Percentiles rank a stretch among this genome's conserved stretches.
These are phyloP conservation scores for Archivesica marissinica DNA, from an alignment of 1,140 invertebrate species.

Conservation along the genomic window DNA sequence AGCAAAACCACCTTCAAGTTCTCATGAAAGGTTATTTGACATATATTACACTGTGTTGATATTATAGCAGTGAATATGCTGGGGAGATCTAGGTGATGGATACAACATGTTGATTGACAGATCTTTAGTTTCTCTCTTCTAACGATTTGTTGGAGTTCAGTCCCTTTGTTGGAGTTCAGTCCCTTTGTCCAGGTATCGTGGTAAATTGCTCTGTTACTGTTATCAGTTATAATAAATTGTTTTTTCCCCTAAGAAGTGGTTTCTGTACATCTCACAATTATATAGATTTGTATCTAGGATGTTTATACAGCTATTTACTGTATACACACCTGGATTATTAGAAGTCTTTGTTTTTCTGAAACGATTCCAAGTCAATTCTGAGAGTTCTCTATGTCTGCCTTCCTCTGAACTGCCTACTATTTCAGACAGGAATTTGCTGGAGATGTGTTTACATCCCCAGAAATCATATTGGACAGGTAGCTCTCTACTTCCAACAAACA, in stretches of 20 bases:
- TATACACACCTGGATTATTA: conserved; percentile 39
- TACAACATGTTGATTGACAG: no score
- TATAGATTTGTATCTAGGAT: conserved; percentile 43
- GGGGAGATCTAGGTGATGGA: no score
- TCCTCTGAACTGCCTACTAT: background rate
- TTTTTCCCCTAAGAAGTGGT: background rate
- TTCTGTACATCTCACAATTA: conserved; percentile 24
- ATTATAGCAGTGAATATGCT: no score
- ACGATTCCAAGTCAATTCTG: conserved; percentile 23
- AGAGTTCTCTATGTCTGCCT: background rate
- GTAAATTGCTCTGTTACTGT: background rate
- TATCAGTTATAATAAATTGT: conserved; percentile 21
- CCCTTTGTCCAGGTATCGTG: conserved; percentile 1
- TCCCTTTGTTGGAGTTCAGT: background rate
- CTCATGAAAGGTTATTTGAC: no score
- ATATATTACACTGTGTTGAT: no score
- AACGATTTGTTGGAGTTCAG: no score
- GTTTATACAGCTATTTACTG: conserved; percentile 44
- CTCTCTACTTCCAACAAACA: conserved; percentile 29
- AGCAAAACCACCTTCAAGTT: no score
- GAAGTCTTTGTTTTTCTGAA: conserved; percentile 41
- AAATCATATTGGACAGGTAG: conserved; percentile 44
- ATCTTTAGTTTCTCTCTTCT: no score
- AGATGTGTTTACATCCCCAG: conserved; percentile 33
- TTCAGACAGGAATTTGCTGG: conserved; percentile 27